Evolutionary conservation across 2,888 invertebrate genomes (phyloP).

Genomic region (Halictus quadricinctus): DNA sequence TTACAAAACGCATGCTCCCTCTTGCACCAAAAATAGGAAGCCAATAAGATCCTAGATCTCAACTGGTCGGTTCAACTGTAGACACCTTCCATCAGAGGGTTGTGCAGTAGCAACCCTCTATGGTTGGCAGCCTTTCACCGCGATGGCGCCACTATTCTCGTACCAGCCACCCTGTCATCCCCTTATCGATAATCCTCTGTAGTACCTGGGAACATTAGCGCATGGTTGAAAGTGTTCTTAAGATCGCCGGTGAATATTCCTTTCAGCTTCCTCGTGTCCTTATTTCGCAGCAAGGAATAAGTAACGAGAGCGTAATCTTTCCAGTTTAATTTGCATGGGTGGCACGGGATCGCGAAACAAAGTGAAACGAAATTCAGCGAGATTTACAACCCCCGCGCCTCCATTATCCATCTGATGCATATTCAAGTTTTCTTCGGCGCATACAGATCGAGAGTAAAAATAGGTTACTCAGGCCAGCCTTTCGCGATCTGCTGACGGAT

Average conservation of each 20-base stretch:
- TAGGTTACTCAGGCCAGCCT: conserved; percentile 46
- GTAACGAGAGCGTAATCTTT: conserved; percentile 17
- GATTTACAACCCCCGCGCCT: conserved; percentile 43
- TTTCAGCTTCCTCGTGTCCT: neutral
- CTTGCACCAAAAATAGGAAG: conserved; percentile 35
- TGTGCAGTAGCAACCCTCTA: conserved; percentile 30
- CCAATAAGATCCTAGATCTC: conserved; percentile 12
- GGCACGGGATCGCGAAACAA: conserved; percentile 15
- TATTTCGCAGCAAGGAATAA: neutral
- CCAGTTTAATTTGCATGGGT: conserved; percentile 27
- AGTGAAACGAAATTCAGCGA: conserved; percentile 36
- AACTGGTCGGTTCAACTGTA: conserved; percentile 23
- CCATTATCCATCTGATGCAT: conserved; percentile 57
- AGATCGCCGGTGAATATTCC: neutral
- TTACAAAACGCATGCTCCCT: conserved; percentile 52
- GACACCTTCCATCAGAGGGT: conserved; percentile 48
- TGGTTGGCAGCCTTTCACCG: conserved; percentile 44
- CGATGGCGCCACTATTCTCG: conserved; percentile 65
- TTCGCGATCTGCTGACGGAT: conserved; percentile 30
- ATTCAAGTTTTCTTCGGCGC: conserved; percentile 51
- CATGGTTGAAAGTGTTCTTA: neutral
- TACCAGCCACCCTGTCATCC: neutral
- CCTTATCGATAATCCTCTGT: conserved; percentile 36
- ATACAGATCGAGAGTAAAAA: conserved; percentile 51
- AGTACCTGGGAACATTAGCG: neutral